Evolutionary conservation across 2,113 vertebrate genomes (phyloP), one percentile per base, ranked within the genome.

Genomic region (Tinamus guttatus): DNA sequence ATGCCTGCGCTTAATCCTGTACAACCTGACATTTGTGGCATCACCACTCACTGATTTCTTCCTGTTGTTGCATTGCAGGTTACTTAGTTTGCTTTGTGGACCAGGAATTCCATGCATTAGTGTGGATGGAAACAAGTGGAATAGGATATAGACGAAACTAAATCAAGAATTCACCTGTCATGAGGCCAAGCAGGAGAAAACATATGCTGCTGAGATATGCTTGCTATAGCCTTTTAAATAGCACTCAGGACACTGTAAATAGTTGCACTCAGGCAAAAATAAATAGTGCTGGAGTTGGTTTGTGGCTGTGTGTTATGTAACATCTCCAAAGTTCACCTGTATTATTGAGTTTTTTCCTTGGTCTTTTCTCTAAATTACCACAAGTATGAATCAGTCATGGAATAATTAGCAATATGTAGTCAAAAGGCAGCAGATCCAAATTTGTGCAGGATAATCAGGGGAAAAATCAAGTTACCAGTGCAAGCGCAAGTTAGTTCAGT

Each of bases 161-260:
- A 93, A 78, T 27, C 15, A 85, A 83, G 75, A 81, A 60, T 78
- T 91, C 82, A 77, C 41, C 69, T 90, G 51, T 56, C 28, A 16
- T 20, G 45, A 9, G 10, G n/a, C 58, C 62, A 68, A 91, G 51
- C 18, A n/a, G 11, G 8, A 87, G 45, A 77, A 59, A 65, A 6
- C 25, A 43, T 9, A 22, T 59, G 63, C 7, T 83, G 7, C 76
- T 2, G 1, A 94, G 80, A 9, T 80, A 87, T 85, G 43, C 78
- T 95, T 85, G 73, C 90, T 96, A 85, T 63, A 64, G 51, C 51
- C 62, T 96, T 97, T 95, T 95, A 97, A 97, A 97, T 93, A 97
- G 84, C 77, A 81, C 62, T 94, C 77, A 89, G 88, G 75, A 36
- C 63, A 82, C 87, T 76, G 93, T 85, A 94, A 96, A 97, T 79